Evolutionary conservation across 2,888 invertebrate species (phyloP).

Genomic region (Anthophora plumipes): DNA sequence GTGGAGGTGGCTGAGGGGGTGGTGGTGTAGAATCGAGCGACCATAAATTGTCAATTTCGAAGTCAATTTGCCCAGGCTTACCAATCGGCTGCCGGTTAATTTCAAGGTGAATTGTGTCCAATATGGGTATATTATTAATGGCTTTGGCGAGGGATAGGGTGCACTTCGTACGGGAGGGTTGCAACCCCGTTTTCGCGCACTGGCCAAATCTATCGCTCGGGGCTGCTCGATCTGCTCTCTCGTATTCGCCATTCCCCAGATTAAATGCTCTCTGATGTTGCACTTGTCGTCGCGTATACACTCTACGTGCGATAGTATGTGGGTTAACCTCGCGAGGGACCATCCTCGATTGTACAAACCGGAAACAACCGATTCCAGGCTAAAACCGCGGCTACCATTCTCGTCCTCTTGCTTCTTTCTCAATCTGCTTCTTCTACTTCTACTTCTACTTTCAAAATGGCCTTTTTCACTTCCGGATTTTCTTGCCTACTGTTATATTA

Average conservation of each 20-base stretch:
- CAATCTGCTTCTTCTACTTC: neutral
- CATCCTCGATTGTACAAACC: slow-evolving; percentile 1
- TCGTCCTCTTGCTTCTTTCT: neutral
- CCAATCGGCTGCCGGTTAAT: slow-evolving; percentile 85
- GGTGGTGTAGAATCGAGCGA: slow-evolving; percentile 68
- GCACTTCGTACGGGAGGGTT: slow-evolving; percentile 80
- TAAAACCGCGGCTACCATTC: slow-evolving; percentile 3
- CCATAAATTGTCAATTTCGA: slow-evolving; percentile 84
- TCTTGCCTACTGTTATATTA: neutral
- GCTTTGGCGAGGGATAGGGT: slow-evolving; percentile 79
- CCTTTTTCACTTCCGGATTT: slow-evolving; percentile 52
- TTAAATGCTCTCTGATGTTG: slow-evolving; percentile 74
- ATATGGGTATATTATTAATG: slow-evolving; percentile 85
- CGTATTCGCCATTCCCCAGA: slow-evolving; percentile 71
- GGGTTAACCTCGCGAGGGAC: slow-evolving; percentile 35
- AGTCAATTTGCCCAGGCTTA: slow-evolving; percentile 85
- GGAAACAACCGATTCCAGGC: neutral
- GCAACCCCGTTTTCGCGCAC: slow-evolving; percentile 83
- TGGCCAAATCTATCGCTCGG: slow-evolving; percentile 83
- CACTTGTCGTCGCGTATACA: slow-evolving; percentile 38
- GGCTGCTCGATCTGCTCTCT: slow-evolving; percentile 68
- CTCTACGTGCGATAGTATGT: neutral
- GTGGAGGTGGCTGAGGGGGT: too few species aligned
- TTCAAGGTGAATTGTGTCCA: slow-evolving; percentile 85
- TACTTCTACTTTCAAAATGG: neutral